Base-by-base conservation (phyloP, 23 tunicate species). In the Styela clava region DNA sequence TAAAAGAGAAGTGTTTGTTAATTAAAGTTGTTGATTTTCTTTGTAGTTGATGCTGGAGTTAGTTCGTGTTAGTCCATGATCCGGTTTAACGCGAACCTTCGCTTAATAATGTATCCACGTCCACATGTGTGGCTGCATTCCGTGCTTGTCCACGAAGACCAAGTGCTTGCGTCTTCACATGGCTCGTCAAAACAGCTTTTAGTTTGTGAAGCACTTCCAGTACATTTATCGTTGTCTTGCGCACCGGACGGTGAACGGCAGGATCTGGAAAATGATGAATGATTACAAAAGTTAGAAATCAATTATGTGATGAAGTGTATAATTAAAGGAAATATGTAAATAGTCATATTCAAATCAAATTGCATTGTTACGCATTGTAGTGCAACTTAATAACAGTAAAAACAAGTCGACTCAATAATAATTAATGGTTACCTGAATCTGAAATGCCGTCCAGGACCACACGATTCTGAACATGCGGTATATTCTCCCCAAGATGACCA, bases 401-500 rank as follows among this genome's bases (percentile, higher is more conserved):
- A n/a, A n/a, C n/a, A n/a, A n/a, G n/a, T n/a, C n/a, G n/a, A n/a
- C n/a, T n/a, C n/a, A n/a, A n/a, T n/a, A n/a, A n/a, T n/a, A n/a
- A n/a, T n/a, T n/a, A n/a, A n/a, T n/a, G n/a, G n/a, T n/a, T 44
- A 44, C 56, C 98, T 73, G 34, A 63, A 33, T 56, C 79, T 86
- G 24, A 44, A 62, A 24, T 88, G 74, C 3, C 19, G 22, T 31
- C 98, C 98, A 44, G 78, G 69, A 24, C 98, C 98, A 77, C 98
- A 93, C 35, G 86, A 34, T 30, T 33, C 78, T 2, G 74, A 22
- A 73, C 98, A 93, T 21, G 52, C 74, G 0, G 74, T 84, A 84
- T 87, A 93, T 25, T 74, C 79, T 31, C 82, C 34, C 98, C 98
- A 93, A 30, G 84, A 34, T 61, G 79, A 31, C 98, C 98, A 93